Percentiles rank a stretch among this genome's conserved stretches.
phyloP scores from a whole-genome alignment of 2,113 vertebrate genomes.

The human (Homo sapiens) region DNA sequence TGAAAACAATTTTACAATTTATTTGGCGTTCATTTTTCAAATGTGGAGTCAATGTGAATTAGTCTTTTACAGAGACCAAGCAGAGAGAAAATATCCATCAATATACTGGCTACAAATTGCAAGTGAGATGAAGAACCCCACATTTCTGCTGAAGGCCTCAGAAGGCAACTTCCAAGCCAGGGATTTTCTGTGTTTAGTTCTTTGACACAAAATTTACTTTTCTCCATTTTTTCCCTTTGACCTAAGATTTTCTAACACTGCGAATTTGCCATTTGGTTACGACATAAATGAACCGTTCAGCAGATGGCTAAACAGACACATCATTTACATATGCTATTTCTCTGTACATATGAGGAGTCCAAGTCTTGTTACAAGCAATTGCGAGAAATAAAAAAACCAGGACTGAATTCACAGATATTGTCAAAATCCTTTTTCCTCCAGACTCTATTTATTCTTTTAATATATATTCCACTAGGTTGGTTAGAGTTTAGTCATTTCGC shows the following conservation, averaged over 20 bases:
- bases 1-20: rapidly evolving
- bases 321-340: rapidly evolving
- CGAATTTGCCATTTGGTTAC: rapidly evolving
- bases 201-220: neutral
- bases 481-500: neutral
- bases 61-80: neutral
- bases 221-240: neutral
- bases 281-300: rapidly evolving
- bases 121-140: neutral
- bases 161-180: neutral
- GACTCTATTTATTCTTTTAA: neutral
- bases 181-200: neutral
- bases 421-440: neutral
- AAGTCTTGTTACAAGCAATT: rapidly evolving
- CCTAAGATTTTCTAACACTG: rapidly evolving
- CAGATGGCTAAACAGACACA: neutral
- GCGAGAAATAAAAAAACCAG: rapidly evolving
- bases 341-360: neutral
- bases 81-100: neutral
- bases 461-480: neutral
- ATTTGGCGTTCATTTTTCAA: rapidly evolving
- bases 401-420: neutral
- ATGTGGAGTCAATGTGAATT: no score
- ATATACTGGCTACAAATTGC: neutral
- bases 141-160: neutral